A percentile compares a stretch with the other conserved stretches of the same genome.
Evolutionary conservation across 23 tunicate genomes (phyloP).

Genomic region (Trididemnum nubilum): DNA sequence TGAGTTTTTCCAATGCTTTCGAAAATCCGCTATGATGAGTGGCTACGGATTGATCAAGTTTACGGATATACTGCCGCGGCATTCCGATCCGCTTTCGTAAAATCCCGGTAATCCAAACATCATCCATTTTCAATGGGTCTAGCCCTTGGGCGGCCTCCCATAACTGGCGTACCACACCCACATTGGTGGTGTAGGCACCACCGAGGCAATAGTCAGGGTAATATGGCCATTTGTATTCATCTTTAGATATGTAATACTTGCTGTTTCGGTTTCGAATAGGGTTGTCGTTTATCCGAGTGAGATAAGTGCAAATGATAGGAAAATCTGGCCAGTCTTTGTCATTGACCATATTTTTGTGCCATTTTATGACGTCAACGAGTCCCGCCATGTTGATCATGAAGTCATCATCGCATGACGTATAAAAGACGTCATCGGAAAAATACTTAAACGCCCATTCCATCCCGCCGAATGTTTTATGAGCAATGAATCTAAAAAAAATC

Average conservation of each 20-base stretch:
- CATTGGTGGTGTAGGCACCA: constrained; percentile 17
- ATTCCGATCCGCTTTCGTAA: constrained; percentile 14
- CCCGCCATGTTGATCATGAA: constrained; percentile 9
- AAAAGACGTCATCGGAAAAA: background rate
- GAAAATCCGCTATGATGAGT: background rate
- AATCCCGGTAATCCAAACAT: constrained; percentile 20
- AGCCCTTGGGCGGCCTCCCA: background rate
- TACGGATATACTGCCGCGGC: constrained; percentile 15
- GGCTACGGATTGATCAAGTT: background rate
- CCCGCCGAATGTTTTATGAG: constrained; percentile 7
- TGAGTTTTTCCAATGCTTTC: background rate
- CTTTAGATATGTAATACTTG: constrained; percentile 2
- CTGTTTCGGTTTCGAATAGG: background rate
- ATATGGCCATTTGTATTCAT: constrained; percentile 23
- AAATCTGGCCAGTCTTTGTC: constrained; percentile 13
- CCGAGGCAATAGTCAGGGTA: constrained; percentile 21
- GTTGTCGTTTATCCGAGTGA: background rate
- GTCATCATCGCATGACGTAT: constrained; percentile 27
- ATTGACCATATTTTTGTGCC: background rate
- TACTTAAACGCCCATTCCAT: background rate
- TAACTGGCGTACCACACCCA: background rate
- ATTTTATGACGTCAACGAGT: background rate
- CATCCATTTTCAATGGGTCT: background rate
- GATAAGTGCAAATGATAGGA: constrained; percentile 13
- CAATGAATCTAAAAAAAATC: background rate